phyloP scores from a whole-genome alignment of 2,888 invertebrate genomes.

The Acleris laterana region DNA sequence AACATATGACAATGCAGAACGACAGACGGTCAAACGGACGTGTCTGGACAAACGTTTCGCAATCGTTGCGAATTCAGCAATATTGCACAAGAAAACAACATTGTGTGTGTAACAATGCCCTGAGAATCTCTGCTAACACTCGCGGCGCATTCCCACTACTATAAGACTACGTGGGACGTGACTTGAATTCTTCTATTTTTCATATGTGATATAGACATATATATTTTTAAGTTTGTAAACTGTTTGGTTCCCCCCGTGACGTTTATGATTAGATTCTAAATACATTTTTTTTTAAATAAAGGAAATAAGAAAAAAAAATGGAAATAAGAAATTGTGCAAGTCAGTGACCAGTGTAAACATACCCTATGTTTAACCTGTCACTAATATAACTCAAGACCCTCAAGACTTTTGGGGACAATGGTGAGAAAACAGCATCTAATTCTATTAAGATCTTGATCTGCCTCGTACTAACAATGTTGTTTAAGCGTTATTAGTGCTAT shows the following conservation, averaged over 20 bases:
- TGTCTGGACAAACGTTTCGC: conserved; percentile 65
- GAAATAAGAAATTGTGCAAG: neutral
- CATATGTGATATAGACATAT: conserved; percentile 6
- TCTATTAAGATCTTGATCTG: conserved; percentile 67
- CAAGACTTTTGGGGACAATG: conserved; percentile 66
- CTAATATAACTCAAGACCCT: conserved; percentile 17
- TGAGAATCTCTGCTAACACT: conserved; percentile 63
- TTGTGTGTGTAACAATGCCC: conserved; percentile 73
- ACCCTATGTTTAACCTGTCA: conserved; percentile 11
- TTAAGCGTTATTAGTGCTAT: conserved; percentile 63
- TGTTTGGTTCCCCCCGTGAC: neutral
- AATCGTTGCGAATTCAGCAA: conserved; percentile 74
- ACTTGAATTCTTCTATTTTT: conserved; percentile 37
- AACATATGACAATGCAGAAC: conserved; percentile 62
- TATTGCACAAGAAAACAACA: conserved; percentile 79
- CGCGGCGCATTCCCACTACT: conserved; percentile 52
- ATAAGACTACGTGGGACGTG: conserved; percentile 40
- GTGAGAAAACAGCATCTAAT: conserved; percentile 65
- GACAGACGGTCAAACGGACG: conserved; percentile 62
- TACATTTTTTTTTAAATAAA: too few relatives aligned
- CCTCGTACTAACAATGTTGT: conserved; percentile 56
- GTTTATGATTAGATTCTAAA: neutral
- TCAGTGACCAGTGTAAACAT: conserved; percentile 10
- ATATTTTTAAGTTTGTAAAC: conserved; percentile 7
- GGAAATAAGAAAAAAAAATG: too few relatives aligned